Conservation (phyloP, 2,113 vertebrate species). For the Heterotilapia buettikoferi region DNA sequence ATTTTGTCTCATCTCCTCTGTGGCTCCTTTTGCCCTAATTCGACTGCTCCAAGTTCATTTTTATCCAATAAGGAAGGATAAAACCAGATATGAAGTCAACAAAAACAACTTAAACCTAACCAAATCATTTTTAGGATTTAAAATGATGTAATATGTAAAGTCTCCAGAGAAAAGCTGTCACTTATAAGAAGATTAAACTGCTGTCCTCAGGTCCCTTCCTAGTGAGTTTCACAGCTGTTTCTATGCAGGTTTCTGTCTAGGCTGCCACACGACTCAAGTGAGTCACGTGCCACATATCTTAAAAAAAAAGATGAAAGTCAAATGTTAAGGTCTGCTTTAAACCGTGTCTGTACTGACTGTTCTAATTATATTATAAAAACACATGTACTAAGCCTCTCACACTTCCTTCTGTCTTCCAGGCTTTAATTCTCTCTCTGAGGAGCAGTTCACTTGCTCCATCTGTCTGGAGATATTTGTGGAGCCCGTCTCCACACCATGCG, state of each 20-base stretch:
- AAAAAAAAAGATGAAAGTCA: background rate
- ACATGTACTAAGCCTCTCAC: background rate
- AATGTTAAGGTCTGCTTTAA: background rate
- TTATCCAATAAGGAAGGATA: background rate
- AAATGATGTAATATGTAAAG: background rate
- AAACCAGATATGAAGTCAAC: background rate
- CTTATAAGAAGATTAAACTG: background rate
- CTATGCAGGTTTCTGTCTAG: background rate
- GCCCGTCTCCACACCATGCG: slow-evolving; percentile 84
- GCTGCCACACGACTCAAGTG: background rate
- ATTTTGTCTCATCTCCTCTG: background rate
- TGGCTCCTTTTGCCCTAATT: background rate
- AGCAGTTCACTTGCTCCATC: slow-evolving; percentile 85
- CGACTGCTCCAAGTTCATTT: background rate
- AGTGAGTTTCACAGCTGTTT: background rate
- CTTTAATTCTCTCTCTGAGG: slow-evolving; percentile 66
- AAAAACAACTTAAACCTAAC: background rate
- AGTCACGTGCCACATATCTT: background rate
- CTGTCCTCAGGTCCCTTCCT: background rate
- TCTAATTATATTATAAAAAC: background rate
- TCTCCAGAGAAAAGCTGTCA: background rate
- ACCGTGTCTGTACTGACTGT: background rate
- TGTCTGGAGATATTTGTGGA: slow-evolving; percentile 84
- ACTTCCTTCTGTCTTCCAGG: background rate
- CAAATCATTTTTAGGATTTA: background rate